These are phyloP conservation scores for Hetaerina titia DNA, from an alignment of 2,888 invertebrate genomes.

Conservation along the genomic window DNA sequence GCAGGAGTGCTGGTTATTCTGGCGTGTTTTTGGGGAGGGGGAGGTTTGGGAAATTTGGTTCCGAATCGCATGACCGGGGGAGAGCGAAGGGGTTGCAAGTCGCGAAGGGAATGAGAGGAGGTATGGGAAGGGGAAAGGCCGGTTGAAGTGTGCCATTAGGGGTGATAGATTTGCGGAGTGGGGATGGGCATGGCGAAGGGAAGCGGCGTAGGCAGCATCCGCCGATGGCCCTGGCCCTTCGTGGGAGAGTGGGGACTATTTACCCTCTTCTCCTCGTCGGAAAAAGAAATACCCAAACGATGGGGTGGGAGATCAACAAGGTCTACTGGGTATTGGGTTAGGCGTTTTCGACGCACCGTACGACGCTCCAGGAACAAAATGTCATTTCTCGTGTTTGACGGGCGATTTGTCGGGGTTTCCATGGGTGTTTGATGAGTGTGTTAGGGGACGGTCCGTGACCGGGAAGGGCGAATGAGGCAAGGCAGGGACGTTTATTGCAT, in stretches of 20 bases:
- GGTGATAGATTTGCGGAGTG: neutral
- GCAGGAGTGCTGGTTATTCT: neutral
- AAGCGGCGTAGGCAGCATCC: neutral
- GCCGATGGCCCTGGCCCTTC: neutral
- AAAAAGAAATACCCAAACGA: constrained; percentile 21
- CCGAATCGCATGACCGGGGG: neutral
- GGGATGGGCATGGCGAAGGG: neutral
- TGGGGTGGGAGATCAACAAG: constrained; percentile 40
- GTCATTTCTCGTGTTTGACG: constrained; percentile 47
- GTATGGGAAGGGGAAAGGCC: neutral
- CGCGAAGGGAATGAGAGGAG: neutral
- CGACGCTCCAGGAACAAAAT: neutral
- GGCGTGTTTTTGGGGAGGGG: too few relatives aligned
- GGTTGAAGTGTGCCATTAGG: neutral
- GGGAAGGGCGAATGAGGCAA: neutral
- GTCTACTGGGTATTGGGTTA: constrained; percentile 22
- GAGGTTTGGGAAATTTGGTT: too few relatives aligned
- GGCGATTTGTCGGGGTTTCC: constrained; percentile 33
- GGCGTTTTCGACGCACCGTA: constrained; percentile 6
- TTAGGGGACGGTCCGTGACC: neutral
- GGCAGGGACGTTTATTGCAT: neutral
- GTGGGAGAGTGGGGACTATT: neutral
- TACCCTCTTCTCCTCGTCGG: neutral
- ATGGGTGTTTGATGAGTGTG: neutral
- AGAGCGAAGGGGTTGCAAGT: neutral